Evolutionary conservation across 2,113 vertebrate species (phyloP).

Genomic region (Scatophagus argus): DNA sequence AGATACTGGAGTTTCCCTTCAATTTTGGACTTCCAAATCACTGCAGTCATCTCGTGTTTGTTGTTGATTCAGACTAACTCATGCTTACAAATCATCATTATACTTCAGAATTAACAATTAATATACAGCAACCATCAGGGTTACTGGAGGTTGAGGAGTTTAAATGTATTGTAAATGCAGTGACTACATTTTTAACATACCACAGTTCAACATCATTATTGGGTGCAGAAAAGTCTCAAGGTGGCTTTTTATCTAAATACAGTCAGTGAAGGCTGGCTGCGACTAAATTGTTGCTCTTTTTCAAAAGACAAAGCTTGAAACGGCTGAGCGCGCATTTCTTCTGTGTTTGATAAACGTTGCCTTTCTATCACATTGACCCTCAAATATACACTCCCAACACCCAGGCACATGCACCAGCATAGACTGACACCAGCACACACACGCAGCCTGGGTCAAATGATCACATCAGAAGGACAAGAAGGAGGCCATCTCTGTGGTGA

Average conservation of each 20-base stretch:
- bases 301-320: neutral
- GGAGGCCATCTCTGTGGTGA: slow-evolving; percentile 31
- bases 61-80: neutral
- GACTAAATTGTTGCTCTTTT: neutral
- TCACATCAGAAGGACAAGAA: slow-evolving; percentile 22
- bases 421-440: slow-evolving; percentile 19
- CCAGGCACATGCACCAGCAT: neutral
- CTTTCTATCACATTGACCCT: neutral
- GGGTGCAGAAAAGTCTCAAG: neutral
- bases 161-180: neutral
- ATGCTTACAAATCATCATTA: neutral
- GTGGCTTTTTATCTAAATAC: neutral
- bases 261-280: neutral
- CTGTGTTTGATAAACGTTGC: neutral
- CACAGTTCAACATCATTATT: neutral
- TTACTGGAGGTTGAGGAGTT: neutral
- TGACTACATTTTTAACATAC: neutral
- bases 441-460: neutral
- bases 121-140: neutral
- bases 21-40: neutral
- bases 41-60: neutral
- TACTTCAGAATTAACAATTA: neutral
- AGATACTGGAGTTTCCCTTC: neutral
- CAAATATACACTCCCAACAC: neutral
- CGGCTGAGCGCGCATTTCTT: neutral